Evolutionary conservation across 2,888 invertebrate species (phyloP).

Genomic region (Phaonia tiefii): DNA sequence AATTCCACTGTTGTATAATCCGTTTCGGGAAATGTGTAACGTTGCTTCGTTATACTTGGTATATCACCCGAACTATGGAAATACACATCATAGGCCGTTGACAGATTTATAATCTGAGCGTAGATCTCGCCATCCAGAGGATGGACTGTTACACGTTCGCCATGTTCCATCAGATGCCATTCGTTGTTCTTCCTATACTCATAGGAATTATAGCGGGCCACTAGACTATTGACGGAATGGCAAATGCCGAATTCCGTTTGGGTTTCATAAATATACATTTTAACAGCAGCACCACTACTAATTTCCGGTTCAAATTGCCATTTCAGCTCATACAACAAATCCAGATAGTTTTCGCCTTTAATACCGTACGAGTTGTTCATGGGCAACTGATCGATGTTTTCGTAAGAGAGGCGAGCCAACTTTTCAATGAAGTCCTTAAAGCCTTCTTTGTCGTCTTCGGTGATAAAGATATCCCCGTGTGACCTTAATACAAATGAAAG

Average conservation of each 20-base stretch:
- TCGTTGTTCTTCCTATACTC: conserved; percentile 82
- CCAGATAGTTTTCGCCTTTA: conserved; percentile 82
- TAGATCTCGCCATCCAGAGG: conserved; percentile 89
- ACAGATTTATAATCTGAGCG: conserved; percentile 86
- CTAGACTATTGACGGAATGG: conserved; percentile 85
- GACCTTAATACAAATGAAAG: no score
- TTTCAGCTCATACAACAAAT: conserved; percentile 80
- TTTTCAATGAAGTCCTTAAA: conserved; percentile 83
- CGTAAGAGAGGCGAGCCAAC: conserved; percentile 83
- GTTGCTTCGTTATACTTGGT: conserved; percentile 84
- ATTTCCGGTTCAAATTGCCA: conserved; percentile 83
- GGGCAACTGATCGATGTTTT: conserved; percentile 83
- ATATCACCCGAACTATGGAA: conserved; percentile 86
- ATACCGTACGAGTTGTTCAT: conserved; percentile 82
- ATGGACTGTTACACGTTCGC: conserved; percentile 83
- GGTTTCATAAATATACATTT: conserved; percentile 82
- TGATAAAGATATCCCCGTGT: conserved; percentile 73
- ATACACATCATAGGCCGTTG: conserved; percentile 85
- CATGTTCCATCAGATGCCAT: conserved; percentile 82
- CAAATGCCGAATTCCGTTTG: conserved; percentile 87
- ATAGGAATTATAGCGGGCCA: conserved; percentile 81
- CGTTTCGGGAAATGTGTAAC: conserved; percentile 81
- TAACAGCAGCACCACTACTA: conserved; percentile 82
- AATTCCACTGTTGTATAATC: conserved; percentile 84
- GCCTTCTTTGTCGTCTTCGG: conserved; percentile 81